Base-by-base conservation (phyloP, 2,888 invertebrate species). In the Drosophila austrosaltans region DNA sequence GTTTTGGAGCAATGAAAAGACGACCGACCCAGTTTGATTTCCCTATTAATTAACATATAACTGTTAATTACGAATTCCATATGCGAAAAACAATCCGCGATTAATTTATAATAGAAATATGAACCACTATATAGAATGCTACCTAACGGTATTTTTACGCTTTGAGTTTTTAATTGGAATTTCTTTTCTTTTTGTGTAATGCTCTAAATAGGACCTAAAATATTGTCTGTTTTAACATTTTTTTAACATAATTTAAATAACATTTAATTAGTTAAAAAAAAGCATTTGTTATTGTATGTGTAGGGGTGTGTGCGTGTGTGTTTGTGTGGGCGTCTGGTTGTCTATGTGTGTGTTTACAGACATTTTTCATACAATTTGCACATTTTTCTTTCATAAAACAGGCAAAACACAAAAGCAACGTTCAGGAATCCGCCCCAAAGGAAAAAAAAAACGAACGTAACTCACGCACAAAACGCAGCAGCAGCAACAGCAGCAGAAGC, bases 391-490 rank as follows among this genome's bases (percentile, higher is more conserved):
- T 25, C 48, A 48, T 72, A 36, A 28, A 36, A 36, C 36, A 36
- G 67, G 73, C 66, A 36, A 16, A 16, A 16, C 16, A 36, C 70
- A 62, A 70, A 63, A 61, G 22, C 72, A 62, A 79, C 79, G 77
- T 77, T 82, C 82, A 82, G 87, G 82, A 83, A 79, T 84, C 76
- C 72, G 75, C 48, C 85, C 70, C 66, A 48, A 28, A 22, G 28
- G 32, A 36, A 22, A 16, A 16, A 16, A 16, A 16, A 16, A 48
- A 48, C 48, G 7, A 42, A 25, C n/a, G 30, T 16, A 20, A 32
- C 28, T 58, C 28, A 78, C 79, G 74, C 79, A 74, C 70, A 78
- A 78, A 44, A 61, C 77, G 77, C 76, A 79, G 69, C 65, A 66
- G 60, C 56, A 62, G 56, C 25, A 67, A 75, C 76, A 79, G 69